Evolutionary conservation across 2,888 invertebrate genomes (phyloP).

Genomic region (Caenorhabditis drosophilae): DNA sequence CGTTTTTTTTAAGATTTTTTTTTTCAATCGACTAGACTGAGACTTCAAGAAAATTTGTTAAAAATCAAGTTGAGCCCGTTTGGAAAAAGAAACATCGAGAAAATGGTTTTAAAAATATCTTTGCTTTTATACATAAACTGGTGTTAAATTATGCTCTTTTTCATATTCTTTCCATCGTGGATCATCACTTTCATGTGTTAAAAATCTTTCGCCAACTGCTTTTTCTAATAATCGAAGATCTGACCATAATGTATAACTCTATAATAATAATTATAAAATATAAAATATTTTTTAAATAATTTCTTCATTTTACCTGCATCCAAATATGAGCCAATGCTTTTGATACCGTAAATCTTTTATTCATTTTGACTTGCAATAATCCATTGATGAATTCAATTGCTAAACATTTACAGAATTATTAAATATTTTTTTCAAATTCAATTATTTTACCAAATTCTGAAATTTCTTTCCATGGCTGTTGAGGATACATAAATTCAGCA

Average conservation of each 20-base stretch:
- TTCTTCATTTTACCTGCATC: slow-evolving; percentile 79
- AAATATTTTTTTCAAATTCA: too few relatives aligned
- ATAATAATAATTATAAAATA: slow-evolving; percentile 33
- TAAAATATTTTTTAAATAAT: background rate
- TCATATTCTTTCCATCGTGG: slow-evolving; percentile 81
- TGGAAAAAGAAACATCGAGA: too few relatives aligned
- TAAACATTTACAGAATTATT: too few relatives aligned
- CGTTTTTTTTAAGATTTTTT: too few relatives aligned
- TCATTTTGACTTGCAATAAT: slow-evolving; percentile 83
- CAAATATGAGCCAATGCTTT: slow-evolving; percentile 92
- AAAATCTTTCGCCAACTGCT: slow-evolving; percentile 80
- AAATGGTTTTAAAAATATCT: slow-evolving; percentile 1
- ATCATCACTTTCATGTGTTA: slow-evolving; percentile 91
- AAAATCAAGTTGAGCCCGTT: background rate
- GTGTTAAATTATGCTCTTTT: slow-evolving; percentile 70
- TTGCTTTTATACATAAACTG: slow-evolving; percentile 58
- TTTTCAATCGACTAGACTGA: slow-evolving; percentile 1
- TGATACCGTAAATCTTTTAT: slow-evolving; percentile 75
- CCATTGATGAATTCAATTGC: slow-evolving; percentile 98
- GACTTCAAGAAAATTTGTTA: background rate
- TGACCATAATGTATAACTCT: slow-evolving; percentile 90
- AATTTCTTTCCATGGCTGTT: slow-evolving; percentile 84
- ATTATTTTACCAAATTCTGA: too few relatives aligned
- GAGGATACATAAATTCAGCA: slow-evolving; percentile 99
- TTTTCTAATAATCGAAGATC: slow-evolving; percentile 88